Base-by-base conservation (phyloP, 2,113 vertebrate genomes). In the Mungos mungo region DNA sequence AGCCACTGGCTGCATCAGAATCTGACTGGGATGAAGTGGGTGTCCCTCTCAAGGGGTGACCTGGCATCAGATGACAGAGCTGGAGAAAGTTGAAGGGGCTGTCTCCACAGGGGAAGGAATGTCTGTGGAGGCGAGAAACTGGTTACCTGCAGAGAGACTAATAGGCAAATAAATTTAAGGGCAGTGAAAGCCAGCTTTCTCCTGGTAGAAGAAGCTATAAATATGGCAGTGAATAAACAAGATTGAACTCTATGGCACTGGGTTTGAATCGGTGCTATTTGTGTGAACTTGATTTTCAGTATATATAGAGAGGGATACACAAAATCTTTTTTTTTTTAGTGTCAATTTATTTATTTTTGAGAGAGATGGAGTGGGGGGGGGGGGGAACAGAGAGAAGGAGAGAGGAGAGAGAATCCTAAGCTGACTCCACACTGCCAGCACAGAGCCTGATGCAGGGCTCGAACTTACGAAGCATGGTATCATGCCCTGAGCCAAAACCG, bases 81-180 rank as follows among this genome's bases (percentile, higher is more conserved):
- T 1, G 0, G 15, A 31, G 23, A 21, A 35, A 21, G 0, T 23
- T 7, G 68, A 14, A 25, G 66, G 47, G 45, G 21, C 7, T 63
- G 14, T 27, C 25, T 25, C 14, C 14, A n/a, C 35, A 7, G 45
- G 41, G 8, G 1, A n/a, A 41, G 8, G 14, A 7, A 12, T 57
- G 38, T 50, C 38, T 23, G 2, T 50, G 54, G 84, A 60, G 60
- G 9, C 0, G 1, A 77, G 83, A 50, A 50, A 18, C 2, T 3
- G 19, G 41, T 12, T 33, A 19, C 60, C 15, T 0, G 35, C 66
- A 16, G 38, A 74, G 88, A 6, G 23, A 45, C 1, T 57, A 71
- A 82, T 4, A 50, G 18, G 81, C 18, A 52, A 60, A 27, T 31
- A 31, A 29, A 29, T 27, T 27, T 33, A 71, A 33, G 35, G 65